These are phyloP conservation scores for Tigriopus japonicus DNA, from an alignment of 1,140 invertebrate species.

Conservation along the genomic window DNA sequence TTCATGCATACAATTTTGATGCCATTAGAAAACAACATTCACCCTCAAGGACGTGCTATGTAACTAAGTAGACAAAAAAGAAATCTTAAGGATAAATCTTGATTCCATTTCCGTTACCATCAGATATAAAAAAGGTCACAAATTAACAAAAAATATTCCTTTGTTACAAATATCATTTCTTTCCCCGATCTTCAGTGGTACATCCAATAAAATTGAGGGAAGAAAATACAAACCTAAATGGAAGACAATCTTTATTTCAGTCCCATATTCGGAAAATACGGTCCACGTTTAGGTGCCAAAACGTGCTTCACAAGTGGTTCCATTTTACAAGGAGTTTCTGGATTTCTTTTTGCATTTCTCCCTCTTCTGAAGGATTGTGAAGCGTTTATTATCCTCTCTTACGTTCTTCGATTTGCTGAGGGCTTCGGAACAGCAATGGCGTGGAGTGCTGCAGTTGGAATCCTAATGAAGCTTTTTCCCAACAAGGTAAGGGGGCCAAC, in stretches of 20 bases:
- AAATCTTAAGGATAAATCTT: too few relatives aligned
- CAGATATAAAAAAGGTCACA: too few relatives aligned
- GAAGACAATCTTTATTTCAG: conserved; percentile 26
- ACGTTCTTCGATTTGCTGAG: conserved; percentile 67
- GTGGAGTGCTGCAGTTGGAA: conserved; percentile 72
- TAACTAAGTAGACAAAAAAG: too few relatives aligned
- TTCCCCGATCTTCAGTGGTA: too few relatives aligned
- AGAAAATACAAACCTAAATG: too few relatives aligned
- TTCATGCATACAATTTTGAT: too few relatives aligned
- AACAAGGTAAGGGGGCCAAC: conserved; percentile 30
- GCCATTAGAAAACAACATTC: too few relatives aligned
- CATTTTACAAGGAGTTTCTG: conserved; percentile 61
- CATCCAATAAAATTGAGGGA: too few relatives aligned
- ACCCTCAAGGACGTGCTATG: too few relatives aligned
- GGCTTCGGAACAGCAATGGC: conserved; percentile 78
- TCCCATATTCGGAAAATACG: conserved; percentile 65
- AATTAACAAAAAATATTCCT: too few relatives aligned
- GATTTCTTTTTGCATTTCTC: conserved; percentile 38
- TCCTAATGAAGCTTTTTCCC: conserved; percentile 82
- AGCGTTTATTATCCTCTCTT: conserved; percentile 64
- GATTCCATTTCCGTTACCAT: too few relatives aligned
- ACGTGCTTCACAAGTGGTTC: conserved; percentile 57
- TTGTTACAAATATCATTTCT: too few relatives aligned
- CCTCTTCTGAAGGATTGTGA: conserved; percentile 56
- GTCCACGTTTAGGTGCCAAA: conserved; percentile 53